phyloP scores from a whole-genome alignment of 2,797 vertebrate genomes.

The Pipistrellus nathusii region DNA sequence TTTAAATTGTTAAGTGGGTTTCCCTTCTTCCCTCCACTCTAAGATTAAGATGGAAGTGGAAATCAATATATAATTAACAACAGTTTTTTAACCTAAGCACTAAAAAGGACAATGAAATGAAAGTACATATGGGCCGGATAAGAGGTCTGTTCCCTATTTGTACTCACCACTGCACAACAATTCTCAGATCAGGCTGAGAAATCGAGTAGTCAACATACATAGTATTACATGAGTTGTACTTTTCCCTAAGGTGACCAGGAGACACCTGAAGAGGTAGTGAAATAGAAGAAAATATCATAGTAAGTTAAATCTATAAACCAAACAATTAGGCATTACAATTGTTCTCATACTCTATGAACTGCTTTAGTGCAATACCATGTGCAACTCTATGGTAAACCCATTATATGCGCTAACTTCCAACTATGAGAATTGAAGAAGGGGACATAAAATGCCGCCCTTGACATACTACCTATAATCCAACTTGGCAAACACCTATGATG shows the following conservation, averaged over 20 bases:
- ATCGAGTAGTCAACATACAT: constrained; percentile 99
- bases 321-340: constrained; percentile 66
- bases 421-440: neutral
- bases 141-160: constrained; percentile 67
- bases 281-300: constrained; percentile 81
- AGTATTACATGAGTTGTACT: constrained; percentile 98
- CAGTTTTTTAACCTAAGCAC: constrained; percentile 44
- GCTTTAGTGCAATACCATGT: neutral
- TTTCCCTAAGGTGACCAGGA: constrained; percentile 95
- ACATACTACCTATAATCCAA: constrained; percentile 23
- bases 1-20: constrained; percentile 61
- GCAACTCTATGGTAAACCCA: constrained; percentile 26
- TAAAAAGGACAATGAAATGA: constrained; percentile 40
- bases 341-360: neutral
- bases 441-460: constrained; percentile 32
- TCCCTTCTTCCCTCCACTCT: constrained; percentile 21
- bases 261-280: constrained; percentile 90
- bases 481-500: constrained; percentile 33
- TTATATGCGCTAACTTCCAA: neutral
- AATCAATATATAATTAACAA: constrained; percentile 58
- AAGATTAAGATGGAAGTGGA: constrained; percentile 60
- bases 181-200: constrained; percentile 98
- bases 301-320: constrained; percentile 76
- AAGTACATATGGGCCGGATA: constrained; percentile 12
- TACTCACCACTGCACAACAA: constrained; percentile 98